A percentile compares a stretch with the other conserved stretches of the same genome.
phyloP scores from a whole-genome alignment of 2,888 invertebrate genomes.

The Cryptus armator region DNA sequence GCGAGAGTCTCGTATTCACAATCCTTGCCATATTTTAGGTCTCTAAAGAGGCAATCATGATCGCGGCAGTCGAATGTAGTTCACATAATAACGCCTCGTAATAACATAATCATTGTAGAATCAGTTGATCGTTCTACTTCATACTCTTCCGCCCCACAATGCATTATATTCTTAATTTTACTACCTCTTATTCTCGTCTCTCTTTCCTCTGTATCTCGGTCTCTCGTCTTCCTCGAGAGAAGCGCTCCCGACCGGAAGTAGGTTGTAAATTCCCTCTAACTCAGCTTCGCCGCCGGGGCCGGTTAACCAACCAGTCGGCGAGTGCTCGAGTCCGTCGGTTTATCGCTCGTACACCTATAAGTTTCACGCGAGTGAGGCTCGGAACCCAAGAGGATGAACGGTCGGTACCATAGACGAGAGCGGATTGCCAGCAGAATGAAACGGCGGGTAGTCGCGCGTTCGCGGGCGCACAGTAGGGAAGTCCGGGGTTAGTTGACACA shows the following conservation, averaged over 20 bases:
- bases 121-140: constrained; percentile 44
- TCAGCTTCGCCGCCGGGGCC: constrained; percentile 48
- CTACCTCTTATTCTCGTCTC: constrained; percentile 18
- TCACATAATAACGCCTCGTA: constrained; percentile 38
- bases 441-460: constrained; percentile 47
- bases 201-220: not conserved
- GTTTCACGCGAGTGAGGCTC: constrained; percentile 56
- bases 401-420: constrained; percentile 45
- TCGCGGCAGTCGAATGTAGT: constrained; percentile 1
- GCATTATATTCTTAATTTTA: constrained; percentile 60
- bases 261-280: constrained; percentile 72
- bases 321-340: constrained; percentile 55
- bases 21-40: too few species aligned
- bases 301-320: constrained; percentile 64
- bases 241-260: constrained; percentile 71
- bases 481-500: not conserved
- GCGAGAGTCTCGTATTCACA: too few species aligned
- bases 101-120: constrained; percentile 60
- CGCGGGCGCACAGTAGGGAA: constrained; percentile 48
- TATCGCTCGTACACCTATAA: constrained; percentile 62
- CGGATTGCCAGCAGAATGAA: constrained; percentile 63
- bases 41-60: not conserved
- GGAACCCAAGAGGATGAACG: constrained; percentile 49
- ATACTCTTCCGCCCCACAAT: not conserved
- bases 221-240: constrained; percentile 38